Evolutionary conservation across 2,113 vertebrate genomes (phyloP), one percentile per base, ranked within the genome.

Genomic region (Scytalopus superciliaris): DNA sequence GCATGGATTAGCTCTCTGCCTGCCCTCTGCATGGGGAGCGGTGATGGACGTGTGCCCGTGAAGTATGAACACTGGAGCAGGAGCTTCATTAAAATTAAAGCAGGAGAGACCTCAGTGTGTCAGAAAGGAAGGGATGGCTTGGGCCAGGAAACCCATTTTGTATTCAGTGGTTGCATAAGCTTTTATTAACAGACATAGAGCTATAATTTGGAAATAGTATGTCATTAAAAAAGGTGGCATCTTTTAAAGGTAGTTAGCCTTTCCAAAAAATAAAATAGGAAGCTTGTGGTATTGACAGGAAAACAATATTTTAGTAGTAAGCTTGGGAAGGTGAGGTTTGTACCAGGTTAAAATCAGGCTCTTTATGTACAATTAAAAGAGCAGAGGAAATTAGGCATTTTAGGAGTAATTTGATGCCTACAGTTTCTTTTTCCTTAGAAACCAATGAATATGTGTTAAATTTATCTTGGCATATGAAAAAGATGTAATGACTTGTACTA

Each of bases 401-500:
- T 90, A 92, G 94, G 45, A 91, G 83, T 87, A 93, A 97, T 94
- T 95, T 93, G 84, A 96, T 97, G 93, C 87, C 92, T 85, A 69
- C 90, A 74, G 66, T 90, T 93, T 87, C 72, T 84, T 83, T 52
- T 87, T 91, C 69, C 84, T 89, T 95, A 91, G 93, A 96, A 97
- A 92, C 91, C 91, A 74, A 45, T 95, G 90, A 96, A 92, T 94
- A 69, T 85, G 73, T 90, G 94, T 96, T 97, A 96, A 96, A 96
- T 97, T 97, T 97, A 94, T 97, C 96, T 97, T 95, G 92, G 85
- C 80, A 63, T 88, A 66, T 96, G 95, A 94, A 97, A 94, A 96
- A 97, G 89, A 94, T 96, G 93, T 97, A 97, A 97, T 97, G 96
- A 96, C 90, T 97, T 97, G 63, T 94, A 83, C 89, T 96, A 96